These are phyloP conservation scores for Desmodus rotundus DNA, from an alignment of 2,113 vertebrate species.

Conservation along the genomic window DNA sequence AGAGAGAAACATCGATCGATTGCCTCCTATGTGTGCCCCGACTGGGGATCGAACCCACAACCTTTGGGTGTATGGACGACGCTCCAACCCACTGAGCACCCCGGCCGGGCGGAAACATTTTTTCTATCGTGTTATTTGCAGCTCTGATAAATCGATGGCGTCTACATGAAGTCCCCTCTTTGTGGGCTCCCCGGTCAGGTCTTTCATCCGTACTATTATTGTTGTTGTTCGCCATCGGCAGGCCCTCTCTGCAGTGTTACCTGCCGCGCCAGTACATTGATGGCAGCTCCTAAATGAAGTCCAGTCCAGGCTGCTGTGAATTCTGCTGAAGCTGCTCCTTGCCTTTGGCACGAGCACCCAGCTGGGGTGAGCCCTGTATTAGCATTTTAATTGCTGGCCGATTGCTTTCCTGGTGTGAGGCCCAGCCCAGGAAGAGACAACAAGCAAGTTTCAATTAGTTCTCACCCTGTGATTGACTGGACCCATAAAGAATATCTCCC, in stretches of 20 bases:
- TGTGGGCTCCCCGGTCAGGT: background rate
- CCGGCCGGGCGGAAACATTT: background rate
- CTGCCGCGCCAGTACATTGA: slow-evolving; percentile 50
- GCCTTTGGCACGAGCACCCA: slow-evolving; percentile 57
- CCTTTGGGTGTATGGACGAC: no score
- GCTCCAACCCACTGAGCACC: no score
- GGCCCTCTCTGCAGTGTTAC: slow-evolving; percentile 10
- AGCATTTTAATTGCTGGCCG: slow-evolving; percentile 83
- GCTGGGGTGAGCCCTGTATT: slow-evolving; percentile 68
- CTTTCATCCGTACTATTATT: slow-evolving; percentile 8
- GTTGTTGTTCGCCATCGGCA: slow-evolving; percentile 1
- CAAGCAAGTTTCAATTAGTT: slow-evolving; percentile 78
- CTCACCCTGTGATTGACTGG: slow-evolving; percentile 78
- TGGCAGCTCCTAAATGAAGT: slow-evolving; percentile 53
- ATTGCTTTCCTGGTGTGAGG: slow-evolving; percentile 78
- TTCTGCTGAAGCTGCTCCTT: slow-evolving; percentile 39
- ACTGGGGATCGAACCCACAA: no score
- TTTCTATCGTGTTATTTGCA: background rate
- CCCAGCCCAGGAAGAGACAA: slow-evolving; percentile 64
- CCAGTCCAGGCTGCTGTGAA: slow-evolving; percentile 23
- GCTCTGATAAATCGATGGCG: slow-evolving; percentile 55
- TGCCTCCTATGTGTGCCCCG: no score
- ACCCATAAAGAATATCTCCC: slow-evolving; percentile 68
- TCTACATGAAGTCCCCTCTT: slow-evolving; percentile 37
- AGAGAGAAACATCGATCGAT: no score